These are phyloP conservation scores for Clarias laeviceps DNA, from an alignment of 2,797 vertebrate genomes.

Conservation along the genomic window DNA sequence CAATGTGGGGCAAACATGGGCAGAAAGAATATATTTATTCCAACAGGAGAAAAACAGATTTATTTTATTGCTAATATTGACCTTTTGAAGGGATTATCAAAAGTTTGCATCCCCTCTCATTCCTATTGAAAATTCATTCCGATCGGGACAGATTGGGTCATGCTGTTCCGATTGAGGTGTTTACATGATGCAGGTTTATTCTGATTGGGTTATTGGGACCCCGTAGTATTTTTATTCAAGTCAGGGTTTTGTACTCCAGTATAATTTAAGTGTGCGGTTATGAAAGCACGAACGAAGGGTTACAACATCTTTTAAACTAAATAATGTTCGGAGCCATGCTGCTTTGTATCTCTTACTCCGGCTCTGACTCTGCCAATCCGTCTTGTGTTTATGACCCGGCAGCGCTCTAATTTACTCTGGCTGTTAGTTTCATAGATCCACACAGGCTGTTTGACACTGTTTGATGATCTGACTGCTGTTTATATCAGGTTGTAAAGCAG, in stretches of 20 bases:
- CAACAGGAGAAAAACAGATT: too few relatives aligned
- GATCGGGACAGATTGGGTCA: too few relatives aligned
- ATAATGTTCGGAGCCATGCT: background rate
- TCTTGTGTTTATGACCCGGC: conserved; percentile 13
- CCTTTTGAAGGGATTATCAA: too few relatives aligned
- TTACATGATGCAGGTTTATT: background rate
- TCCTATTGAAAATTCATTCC: too few relatives aligned
- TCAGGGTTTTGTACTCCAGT: background rate
- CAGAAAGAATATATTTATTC: too few relatives aligned
- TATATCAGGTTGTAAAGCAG: conserved; percentile 24
- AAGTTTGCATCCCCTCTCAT: too few relatives aligned
- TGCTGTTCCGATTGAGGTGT: background rate
- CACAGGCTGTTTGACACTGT: conserved; percentile 33
- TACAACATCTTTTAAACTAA: background rate
- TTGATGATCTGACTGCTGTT: conserved; percentile 38
- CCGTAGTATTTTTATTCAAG: background rate
- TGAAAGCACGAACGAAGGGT: background rate
- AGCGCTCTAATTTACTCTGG: conserved; percentile 28
- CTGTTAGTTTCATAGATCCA: conserved; percentile 35
- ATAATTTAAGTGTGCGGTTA: background rate
- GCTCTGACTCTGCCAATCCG: conserved; percentile 8
- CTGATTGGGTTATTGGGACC: too few relatives aligned
- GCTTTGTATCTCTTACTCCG: background rate
- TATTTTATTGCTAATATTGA: too few relatives aligned
- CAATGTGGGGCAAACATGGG: too few relatives aligned